phyloP scores from a whole-genome alignment of 2,113 vertebrate genomes.

The Embiotoca jacksoni region DNA sequence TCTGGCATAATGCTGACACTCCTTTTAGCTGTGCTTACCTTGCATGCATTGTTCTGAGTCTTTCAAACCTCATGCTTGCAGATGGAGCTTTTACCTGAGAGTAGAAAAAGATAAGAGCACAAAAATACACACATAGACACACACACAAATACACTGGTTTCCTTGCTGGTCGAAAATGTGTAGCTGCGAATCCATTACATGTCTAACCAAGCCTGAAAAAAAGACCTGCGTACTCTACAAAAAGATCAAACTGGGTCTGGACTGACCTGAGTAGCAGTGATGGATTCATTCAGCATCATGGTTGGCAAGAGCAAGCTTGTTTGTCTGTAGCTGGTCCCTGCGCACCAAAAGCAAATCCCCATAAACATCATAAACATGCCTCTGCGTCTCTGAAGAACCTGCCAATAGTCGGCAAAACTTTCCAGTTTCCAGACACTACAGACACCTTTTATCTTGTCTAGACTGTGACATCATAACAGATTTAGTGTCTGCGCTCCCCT shows the following conservation, averaged over 20 bases:
- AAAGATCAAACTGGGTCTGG: constrained; percentile 14
- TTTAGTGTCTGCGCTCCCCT: constrained; percentile 6
- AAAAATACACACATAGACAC: background rate
- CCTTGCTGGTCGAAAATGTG: constrained; percentile 28
- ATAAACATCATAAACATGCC: background rate
- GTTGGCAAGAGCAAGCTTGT: constrained; percentile 11
- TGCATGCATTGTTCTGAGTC: constrained; percentile 60
- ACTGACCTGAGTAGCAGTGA: constrained; percentile 9
- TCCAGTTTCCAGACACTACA: constrained; percentile 14
- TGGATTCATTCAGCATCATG: constrained; percentile 8
- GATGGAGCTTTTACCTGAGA: constrained; percentile 68
- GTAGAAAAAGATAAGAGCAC: constrained; percentile 50
- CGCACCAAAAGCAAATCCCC: constrained; percentile 5
- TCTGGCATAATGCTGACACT: constrained; percentile 71
- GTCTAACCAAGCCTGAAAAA: constrained; percentile 40
- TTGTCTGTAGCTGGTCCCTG: constrained; percentile 25
- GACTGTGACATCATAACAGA: constrained; percentile 47
- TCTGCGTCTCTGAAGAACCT: constrained; percentile 35
- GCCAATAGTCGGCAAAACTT: constrained; percentile 35
- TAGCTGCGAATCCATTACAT: constrained; percentile 27
- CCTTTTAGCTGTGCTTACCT: constrained; percentile 69
- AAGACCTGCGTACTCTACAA: constrained; percentile 30
- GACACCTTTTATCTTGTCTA: constrained; percentile 58
- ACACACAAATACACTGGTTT: background rate
- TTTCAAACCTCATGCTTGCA: constrained; percentile 44